Conservation (phyloP, 2,113 vertebrate species). For the Pseudorectes ferrugineus region DNA sequence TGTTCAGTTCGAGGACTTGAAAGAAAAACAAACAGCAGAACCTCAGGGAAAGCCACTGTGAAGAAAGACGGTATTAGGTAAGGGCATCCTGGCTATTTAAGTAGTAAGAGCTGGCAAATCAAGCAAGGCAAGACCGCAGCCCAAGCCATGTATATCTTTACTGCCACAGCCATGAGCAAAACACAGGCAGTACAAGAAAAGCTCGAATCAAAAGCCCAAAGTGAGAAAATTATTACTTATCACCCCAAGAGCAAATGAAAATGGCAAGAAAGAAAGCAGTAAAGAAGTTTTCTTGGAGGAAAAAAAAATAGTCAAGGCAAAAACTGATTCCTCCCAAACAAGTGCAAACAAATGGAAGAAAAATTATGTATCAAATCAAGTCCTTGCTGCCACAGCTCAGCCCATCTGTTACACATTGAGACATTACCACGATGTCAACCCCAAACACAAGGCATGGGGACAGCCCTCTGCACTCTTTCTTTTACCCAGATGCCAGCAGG, state of each 20-base stretch:
- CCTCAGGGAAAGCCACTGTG: not conserved
- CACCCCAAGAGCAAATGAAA: not conserved
- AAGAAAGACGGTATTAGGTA: not conserved
- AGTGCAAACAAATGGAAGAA: not conserved
- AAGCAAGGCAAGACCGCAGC: not conserved
- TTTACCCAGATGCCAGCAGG: not conserved
- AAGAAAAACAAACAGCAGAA: not conserved
- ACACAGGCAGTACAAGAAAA: not conserved
- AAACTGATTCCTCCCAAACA: not conserved
- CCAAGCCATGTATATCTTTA: not conserved
- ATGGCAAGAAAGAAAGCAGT: not conserved
- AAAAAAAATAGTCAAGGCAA: not conserved
- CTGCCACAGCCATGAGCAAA: not conserved
- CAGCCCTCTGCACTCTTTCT: not conserved
- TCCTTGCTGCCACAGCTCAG: fast-evolving
- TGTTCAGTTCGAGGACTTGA: not conserved
- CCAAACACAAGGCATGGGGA: not conserved
- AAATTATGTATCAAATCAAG: not conserved
- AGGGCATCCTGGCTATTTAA: not conserved
- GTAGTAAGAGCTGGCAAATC: not conserved
- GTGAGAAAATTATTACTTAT: not conserved
- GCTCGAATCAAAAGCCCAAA: not conserved
- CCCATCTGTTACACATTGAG: not conserved
- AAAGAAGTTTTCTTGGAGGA: not conserved
- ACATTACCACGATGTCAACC: fast-evolving